Conservation (phyloP, 2,888 invertebrate species). For the Octonoba sinensis region DNA sequence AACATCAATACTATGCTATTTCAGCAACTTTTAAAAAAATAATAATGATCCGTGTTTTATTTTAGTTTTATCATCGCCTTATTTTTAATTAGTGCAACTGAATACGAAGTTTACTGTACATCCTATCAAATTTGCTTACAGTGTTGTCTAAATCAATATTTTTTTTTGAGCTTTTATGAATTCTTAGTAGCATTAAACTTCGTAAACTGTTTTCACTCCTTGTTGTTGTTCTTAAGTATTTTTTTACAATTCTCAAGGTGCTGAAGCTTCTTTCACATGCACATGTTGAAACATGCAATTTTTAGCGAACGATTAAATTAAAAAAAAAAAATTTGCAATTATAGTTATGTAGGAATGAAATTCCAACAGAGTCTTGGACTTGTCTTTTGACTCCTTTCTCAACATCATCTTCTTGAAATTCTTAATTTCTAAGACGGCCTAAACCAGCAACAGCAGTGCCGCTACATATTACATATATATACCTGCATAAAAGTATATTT, state of each 20-base stretch:
- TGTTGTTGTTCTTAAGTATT: not conserved
- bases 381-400: not conserved
- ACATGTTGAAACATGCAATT: constrained; percentile 3
- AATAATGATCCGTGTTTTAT: too few relatives aligned
- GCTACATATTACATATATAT: too few relatives aligned
- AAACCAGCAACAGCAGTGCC: too few relatives aligned
- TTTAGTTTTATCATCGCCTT: too few relatives aligned
- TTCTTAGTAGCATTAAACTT: not conserved
- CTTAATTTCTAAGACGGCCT: not conserved
- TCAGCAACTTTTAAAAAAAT: too few relatives aligned
- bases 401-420: not conserved
- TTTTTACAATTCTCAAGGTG: constrained; percentile 25
- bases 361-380: not conserved
- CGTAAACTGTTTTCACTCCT: not conserved
- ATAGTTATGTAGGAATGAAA: not conserved
- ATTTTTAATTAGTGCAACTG: constrained; percentile 7
- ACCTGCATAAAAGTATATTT: too few relatives aligned
- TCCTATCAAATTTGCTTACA: too few relatives aligned
- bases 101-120: not conserved
- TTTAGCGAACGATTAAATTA: not conserved
- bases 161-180: not conserved
- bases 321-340: not conserved
- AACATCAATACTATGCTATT: too few relatives aligned
- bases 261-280: constrained; percentile 7
- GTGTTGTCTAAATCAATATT: not conserved